Evolutionary conservation across 2,888 invertebrate species (phyloP).

Genomic region (Tetragnatha montana): DNA sequence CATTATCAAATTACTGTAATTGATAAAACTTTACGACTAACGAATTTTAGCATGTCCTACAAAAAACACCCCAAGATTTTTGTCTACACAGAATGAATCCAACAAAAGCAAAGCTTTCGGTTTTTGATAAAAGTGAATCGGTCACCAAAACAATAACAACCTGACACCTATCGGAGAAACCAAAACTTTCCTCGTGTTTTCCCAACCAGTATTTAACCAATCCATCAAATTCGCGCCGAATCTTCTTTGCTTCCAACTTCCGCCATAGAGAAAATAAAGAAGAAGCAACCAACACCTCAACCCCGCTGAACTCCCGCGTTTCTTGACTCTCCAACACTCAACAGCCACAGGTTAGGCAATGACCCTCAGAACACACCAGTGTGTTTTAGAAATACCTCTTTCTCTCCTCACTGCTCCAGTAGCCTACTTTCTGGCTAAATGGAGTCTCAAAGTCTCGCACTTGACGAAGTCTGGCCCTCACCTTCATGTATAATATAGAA

Average conservation of each 20-base stretch:
- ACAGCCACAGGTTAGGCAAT: conserved; percentile 25
- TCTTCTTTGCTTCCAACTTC: conserved; percentile 23
- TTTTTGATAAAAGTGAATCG: too few species aligned
- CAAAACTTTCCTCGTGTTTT: not conserved
- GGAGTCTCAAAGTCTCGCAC: not conserved
- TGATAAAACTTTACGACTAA: too few species aligned
- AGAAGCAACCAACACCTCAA: conserved; percentile 5
- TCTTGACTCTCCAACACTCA: conserved; percentile 17
- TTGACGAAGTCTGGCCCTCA: not conserved
- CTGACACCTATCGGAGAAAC: not conserved
- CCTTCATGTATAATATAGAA: not conserved
- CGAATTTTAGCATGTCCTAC: too few species aligned
- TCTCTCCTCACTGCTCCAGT: conserved; percentile 23
- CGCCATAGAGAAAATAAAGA: not conserved
- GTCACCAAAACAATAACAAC: too few species aligned
- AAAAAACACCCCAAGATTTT: too few species aligned
- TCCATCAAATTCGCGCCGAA: not conserved
- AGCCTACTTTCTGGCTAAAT: conserved; percentile 10
- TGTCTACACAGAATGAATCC: too few species aligned
- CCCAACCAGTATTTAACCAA: not conserved
- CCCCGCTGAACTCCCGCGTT: conserved; percentile 19
- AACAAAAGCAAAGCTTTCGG: too few species aligned
- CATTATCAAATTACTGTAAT: too few species aligned
- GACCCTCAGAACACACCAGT: conserved; percentile 25
- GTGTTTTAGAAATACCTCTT: not conserved